Conservation (phyloP, 2,888 invertebrate species). For the Hemicrepidius hirtus region DNA sequence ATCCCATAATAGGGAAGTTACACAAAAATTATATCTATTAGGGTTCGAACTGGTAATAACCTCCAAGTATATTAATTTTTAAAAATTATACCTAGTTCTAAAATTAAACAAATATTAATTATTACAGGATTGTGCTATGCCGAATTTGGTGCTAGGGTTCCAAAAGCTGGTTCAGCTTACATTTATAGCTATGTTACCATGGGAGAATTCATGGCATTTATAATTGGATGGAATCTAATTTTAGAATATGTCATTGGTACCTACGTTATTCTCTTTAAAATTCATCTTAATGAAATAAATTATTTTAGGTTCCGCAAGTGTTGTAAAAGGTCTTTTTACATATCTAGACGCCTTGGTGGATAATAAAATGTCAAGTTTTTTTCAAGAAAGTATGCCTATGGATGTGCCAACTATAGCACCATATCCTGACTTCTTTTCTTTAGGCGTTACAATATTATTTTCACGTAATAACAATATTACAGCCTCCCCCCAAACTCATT, state of each 20-base stretch:
- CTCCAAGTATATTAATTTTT: no score
- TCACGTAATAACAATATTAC: constrained; percentile 74
- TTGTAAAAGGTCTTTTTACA: constrained; percentile 87
- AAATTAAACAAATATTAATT: no score
- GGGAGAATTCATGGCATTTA: constrained; percentile 92
- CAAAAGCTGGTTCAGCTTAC: constrained; percentile 94
- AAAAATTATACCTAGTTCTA: not conserved
- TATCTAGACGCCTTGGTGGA: constrained; percentile 83
- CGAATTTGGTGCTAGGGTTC: constrained; percentile 92
- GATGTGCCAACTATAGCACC: constrained; percentile 78
- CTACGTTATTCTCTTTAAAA: constrained; percentile 49
- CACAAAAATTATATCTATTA: no score
- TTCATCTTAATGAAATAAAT: not conserved
- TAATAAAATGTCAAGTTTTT: constrained; percentile 79
- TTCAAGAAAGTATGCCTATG: constrained; percentile 79
- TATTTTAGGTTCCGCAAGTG: constrained; percentile 83
- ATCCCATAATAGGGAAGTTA: no score
- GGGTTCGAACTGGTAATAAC: no score
- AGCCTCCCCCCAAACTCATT: not conserved
- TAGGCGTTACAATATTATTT: constrained; percentile 81
- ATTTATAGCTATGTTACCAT: constrained; percentile 95
- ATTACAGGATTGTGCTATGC: constrained; percentile 91
- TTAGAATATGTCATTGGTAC: constrained; percentile 90
- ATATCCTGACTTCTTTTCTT: constrained; percentile 87
- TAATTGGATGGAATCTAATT: constrained; percentile 96